A percentile compares a stretch with the other conserved stretches of the same genome.
Evolutionary conservation across 2,888 invertebrate genomes (phyloP).

Genomic region (Philereme vetulata): DNA sequence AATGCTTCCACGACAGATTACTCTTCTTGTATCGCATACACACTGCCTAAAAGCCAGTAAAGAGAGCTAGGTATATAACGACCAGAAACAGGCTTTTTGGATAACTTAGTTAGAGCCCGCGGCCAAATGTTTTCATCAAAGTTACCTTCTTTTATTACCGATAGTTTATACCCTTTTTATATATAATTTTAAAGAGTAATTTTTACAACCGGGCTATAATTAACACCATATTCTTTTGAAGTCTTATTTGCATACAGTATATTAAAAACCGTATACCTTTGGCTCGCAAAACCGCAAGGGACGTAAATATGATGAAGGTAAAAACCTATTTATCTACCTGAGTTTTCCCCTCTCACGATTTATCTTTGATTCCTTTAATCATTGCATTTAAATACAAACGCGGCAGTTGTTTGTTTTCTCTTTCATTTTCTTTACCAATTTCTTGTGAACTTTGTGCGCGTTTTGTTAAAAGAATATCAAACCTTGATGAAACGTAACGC

Average conservation of each 20-base stretch:
- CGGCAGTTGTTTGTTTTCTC: not conserved
- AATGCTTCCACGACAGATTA: too few relatives aligned
- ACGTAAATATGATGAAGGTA: not conserved
- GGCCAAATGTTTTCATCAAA: too few relatives aligned
- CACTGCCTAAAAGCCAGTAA: too few relatives aligned
- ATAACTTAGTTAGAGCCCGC: too few relatives aligned
- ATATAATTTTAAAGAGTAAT: too few relatives aligned
- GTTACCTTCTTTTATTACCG: too few relatives aligned
- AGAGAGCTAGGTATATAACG: too few relatives aligned
- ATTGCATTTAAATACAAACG: not conserved
- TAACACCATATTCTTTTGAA: not conserved
- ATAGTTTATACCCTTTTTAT: too few relatives aligned
- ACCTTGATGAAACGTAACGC: not conserved
- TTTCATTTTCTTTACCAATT: not conserved
- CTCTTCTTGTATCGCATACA: too few relatives aligned
- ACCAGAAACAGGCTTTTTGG: too few relatives aligned
- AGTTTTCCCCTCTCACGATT: not conserved
- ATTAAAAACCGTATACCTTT: not conserved
- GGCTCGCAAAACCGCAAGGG: not conserved
- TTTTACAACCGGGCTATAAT: too few relatives aligned
- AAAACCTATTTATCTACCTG: not conserved
- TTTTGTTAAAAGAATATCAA: not conserved
- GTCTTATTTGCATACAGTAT: not conserved
- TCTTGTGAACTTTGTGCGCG: not conserved
- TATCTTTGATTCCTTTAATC: not conserved